Evolutionary conservation across 2,888 invertebrate species (phyloP), one percentile per base, ranked within the genome.

Genomic region (Epistrophe grossulariae): DNA sequence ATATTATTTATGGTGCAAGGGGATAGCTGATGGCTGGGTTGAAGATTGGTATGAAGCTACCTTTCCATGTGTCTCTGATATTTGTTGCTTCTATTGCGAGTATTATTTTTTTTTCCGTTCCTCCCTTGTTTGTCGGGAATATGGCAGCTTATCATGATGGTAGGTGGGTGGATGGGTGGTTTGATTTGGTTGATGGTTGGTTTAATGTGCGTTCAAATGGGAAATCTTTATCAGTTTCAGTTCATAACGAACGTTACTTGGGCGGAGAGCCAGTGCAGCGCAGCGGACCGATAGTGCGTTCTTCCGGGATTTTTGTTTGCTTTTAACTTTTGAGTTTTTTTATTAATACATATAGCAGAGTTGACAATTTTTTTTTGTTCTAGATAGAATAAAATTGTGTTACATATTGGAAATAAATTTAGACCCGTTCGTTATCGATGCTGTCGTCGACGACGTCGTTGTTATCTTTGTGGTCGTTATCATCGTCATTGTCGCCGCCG

Each of bases 141-240:
- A 72, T 83, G 76, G 79, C 76, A 79, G 79, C 87, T 87, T 87
- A 87, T 87, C 87, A 87, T 48, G 66, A 70, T 70, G 59, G 70
- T 62, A 2, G 43, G 10, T 62, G 60, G 40, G 19, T 6, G 17
- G 60, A 5, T 35, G 66, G 28, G 62, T 43, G 10, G 66, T 10
- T 24, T 13, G 76, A n/a, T 60, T 13, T 68, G 70, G 62, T 19
- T 60, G 55, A 55, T 70, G 70, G 70, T 55, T 70, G 55, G 73
- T 85, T 73, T 81, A 82, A 85, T 88, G 88, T 89, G 84, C 84
- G 88, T 89, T 84, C 74, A 59, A 84, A 85, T 89, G 79, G 84
- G 88, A 81, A 88, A 89, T 77, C 88, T 89, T 89, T 90, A 89
- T 90, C 90, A 91, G 91, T 91, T 90, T 90, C 90, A 91, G 91